Evolutionary conservation across 1,140 invertebrate species (phyloP).

Genomic region (Bombus superbus): DNA sequence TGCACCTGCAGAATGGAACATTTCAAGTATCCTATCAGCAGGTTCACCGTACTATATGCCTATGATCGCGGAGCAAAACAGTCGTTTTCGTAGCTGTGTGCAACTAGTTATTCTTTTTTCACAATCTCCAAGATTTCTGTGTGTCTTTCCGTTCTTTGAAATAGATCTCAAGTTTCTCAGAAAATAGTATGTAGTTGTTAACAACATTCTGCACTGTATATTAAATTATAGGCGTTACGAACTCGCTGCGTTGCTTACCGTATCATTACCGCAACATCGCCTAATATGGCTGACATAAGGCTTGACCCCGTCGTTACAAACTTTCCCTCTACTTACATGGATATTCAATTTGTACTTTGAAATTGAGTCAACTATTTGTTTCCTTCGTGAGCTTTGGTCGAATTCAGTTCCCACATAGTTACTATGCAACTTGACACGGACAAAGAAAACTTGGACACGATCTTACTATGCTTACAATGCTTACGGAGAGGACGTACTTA

Average conservation of each 20-base stretch:
- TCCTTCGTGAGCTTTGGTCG: constrained; percentile 36
- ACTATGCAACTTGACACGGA: background rate
- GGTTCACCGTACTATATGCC: constrained; percentile 62
- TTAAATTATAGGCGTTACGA: constrained; percentile 32
- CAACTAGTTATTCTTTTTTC: constrained; percentile 29
- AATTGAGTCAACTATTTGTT: constrained; percentile 58
- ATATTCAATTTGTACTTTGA: constrained; percentile 67
- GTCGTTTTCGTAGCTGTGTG: constrained; percentile 55
- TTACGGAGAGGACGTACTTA: background rate
- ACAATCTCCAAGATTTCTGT: constrained; percentile 13
- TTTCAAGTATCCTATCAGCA: constrained; percentile 56
- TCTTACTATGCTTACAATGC: background rate
- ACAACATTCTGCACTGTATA: constrained; percentile 33
- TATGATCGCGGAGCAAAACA: constrained; percentile 69
- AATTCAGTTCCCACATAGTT: constrained; percentile 40
- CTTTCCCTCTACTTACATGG: constrained; percentile 44
- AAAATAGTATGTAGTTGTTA: constrained; percentile 35
- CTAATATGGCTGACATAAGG: constrained; percentile 54
- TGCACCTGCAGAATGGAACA: constrained; percentile 66
- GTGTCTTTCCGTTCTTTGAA: background rate
- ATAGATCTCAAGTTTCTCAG: constrained; percentile 30
- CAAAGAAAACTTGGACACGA: background rate
- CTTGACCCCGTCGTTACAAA: constrained; percentile 46
- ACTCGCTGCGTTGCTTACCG: constrained; percentile 61
- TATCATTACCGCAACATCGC: constrained; percentile 50